Evolutionary conservation across 2,113 vertebrate species (phyloP).

Genomic region (Dryoscopus gambensis): DNA sequence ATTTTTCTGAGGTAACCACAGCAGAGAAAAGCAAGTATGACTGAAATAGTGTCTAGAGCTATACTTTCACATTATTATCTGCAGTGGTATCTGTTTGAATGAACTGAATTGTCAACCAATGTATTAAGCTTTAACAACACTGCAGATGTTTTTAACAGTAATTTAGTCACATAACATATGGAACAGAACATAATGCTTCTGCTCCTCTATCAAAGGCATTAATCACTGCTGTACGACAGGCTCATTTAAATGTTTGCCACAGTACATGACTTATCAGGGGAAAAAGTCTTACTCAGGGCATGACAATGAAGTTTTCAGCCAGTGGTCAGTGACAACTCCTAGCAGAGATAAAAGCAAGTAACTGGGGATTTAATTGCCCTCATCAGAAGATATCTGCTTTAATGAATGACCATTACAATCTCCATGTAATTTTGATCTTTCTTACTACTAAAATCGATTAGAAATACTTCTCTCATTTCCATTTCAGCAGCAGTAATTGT

Average conservation of each 20-base stretch:
- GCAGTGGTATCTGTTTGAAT: not conserved
- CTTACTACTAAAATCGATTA: not conserved
- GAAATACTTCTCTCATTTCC: not conserved
- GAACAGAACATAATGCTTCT: not conserved
- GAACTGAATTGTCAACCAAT: not conserved
- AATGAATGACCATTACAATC: not conserved
- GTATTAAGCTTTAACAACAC: not conserved
- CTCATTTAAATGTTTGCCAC: not conserved
- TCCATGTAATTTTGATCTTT: not conserved
- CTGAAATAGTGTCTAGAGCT: not conserved
- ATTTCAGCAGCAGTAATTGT: not conserved
- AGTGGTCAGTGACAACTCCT: not conserved
- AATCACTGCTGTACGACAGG: not conserved
- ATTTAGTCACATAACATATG: not conserved
- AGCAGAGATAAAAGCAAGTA: not conserved
- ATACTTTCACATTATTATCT: not conserved
- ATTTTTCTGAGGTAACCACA: not conserved
- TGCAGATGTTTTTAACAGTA: not conserved
- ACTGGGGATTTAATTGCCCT: not conserved
- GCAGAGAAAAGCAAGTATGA: not conserved
- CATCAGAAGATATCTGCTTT: not conserved
- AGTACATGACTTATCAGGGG: not conserved
- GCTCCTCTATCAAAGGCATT: not conserved
- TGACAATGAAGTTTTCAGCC: not conserved
- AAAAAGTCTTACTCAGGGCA: not conserved